Evolutionary conservation across 2,888 invertebrate genomes (phyloP).

Genomic region (Heliothis peltigera): DNA sequence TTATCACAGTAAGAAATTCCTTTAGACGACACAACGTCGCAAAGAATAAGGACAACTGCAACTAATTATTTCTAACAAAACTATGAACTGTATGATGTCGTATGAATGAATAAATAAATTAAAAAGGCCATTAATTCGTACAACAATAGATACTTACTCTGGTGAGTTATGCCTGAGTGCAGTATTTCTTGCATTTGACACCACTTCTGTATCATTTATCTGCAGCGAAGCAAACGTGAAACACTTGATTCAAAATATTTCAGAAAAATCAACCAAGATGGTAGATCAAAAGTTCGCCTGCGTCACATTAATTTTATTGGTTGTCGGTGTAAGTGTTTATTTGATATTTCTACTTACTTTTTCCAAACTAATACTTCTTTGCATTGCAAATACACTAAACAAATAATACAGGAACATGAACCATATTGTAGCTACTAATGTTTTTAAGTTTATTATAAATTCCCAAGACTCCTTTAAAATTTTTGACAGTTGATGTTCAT

Average conservation of each 20-base stretch:
- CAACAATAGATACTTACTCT: slow-evolving; percentile 72
- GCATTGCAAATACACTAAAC: slow-evolving; percentile 84
- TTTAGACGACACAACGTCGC: neutral
- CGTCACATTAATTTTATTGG: slow-evolving; percentile 27
- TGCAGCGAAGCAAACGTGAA: slow-evolving; percentile 56
- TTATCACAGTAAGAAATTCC: slow-evolving; percentile 31
- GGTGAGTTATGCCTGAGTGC: slow-evolving; percentile 64
- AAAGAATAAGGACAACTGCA: slow-evolving; percentile 16
- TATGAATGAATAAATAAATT: slow-evolving; percentile 4
- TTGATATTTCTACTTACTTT: slow-evolving; percentile 68
- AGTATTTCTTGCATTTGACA: slow-evolving; percentile 75
- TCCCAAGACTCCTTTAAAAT: slow-evolving; percentile 79
- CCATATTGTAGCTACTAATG: slow-evolving; percentile 80
- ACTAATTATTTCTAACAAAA: neutral
- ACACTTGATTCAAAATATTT: slow-evolving; percentile 37
- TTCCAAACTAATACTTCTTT: slow-evolving; percentile 82
- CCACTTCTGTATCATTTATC: slow-evolving; percentile 75
- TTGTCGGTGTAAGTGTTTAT: slow-evolving; percentile 44
- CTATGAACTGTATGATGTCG: neutral
- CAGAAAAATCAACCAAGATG: slow-evolving; percentile 46
- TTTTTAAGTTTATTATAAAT: slow-evolving; percentile 76
- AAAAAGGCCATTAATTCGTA: neutral
- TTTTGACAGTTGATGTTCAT: slow-evolving; percentile 78
- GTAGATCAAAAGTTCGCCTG: slow-evolving; percentile 27
- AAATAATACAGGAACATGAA: slow-evolving; percentile 75